phyloP scores from a whole-genome alignment of 1,140 invertebrate genomes.

The Oncopeltus fasciatus region DNA sequence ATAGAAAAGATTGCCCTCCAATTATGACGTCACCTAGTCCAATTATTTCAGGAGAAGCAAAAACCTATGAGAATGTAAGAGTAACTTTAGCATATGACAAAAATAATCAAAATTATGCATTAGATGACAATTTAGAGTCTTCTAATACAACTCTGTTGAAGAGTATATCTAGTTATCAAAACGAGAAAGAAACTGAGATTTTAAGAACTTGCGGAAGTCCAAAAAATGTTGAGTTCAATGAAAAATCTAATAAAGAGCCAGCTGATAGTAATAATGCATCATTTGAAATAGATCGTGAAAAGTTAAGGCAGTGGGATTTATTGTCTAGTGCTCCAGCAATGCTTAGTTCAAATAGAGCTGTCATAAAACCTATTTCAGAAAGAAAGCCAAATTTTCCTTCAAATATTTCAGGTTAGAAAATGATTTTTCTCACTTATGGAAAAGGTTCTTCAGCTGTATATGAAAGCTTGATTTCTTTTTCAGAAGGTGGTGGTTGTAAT shows the following conservation, averaged over 20 bases:
- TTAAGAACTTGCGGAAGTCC: neutral
- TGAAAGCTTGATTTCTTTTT: too few species aligned
- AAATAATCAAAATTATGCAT: neutral
- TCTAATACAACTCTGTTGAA: slow-evolving; percentile 9
- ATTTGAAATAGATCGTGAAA: slow-evolving; percentile 62
- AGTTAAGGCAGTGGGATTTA: slow-evolving; percentile 71
- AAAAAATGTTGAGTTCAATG: neutral
- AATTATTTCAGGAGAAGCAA: slow-evolving; percentile 42
- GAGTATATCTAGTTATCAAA: neutral
- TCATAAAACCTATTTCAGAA: neutral
- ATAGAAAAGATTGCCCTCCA: slow-evolving; percentile 28
- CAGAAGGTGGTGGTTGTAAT: too few species aligned
- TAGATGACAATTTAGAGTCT: too few species aligned
- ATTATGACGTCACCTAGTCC: slow-evolving; percentile 11
- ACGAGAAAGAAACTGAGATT: neutral
- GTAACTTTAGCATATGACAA: slow-evolving; percentile 26
- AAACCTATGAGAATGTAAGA: slow-evolving; percentile 59
- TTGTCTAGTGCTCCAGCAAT: slow-evolving; percentile 56
- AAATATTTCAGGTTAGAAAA: slow-evolving; percentile 25
- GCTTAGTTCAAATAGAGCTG: slow-evolving; percentile 16
- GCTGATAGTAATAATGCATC: slow-evolving; percentile 10
- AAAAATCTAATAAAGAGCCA: neutral
- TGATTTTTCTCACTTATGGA: too few species aligned
- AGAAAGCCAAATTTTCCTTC: slow-evolving; percentile 15
- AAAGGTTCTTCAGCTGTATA: too few species aligned